A percentile compares a stretch with the other conserved stretches of the same genome.
Conservation (phyloP, 2,888 invertebrate species). For the Mimumesa dahlbomi region DNA sequence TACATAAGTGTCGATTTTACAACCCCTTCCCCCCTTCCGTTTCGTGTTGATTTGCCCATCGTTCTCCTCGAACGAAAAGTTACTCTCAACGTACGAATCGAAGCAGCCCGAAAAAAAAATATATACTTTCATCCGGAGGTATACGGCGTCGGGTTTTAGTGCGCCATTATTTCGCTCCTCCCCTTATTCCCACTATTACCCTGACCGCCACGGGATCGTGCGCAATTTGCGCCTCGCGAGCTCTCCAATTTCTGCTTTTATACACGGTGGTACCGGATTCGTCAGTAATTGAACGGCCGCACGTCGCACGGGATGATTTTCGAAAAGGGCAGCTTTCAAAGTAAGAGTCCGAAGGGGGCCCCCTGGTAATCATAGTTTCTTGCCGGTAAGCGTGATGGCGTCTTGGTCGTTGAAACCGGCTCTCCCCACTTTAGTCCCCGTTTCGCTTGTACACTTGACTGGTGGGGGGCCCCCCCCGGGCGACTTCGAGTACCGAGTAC, state of each 20-base stretch:
- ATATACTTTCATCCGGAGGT: no score
- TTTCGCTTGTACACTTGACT: conserved; percentile 30
- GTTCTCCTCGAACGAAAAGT: no score
- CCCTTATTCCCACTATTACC: conserved; percentile 49
- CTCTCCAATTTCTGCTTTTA: conserved; percentile 10
- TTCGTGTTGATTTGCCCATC: no score
- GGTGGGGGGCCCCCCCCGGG: conserved; percentile 50
- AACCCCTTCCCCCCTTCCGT: no score
- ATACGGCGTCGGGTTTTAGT: not conserved
- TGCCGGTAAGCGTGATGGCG: conserved; percentile 76
- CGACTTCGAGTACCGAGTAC: conserved; percentile 59
- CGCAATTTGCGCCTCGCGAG: conserved; percentile 8
- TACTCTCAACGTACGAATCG: no score
- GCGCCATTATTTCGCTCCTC: conserved; percentile 57
- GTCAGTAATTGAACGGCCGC: conserved; percentile 40
- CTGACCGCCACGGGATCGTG: conserved; percentile 6
- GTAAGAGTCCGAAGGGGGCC: conserved; percentile 48
- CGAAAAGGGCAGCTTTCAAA: conserved; percentile 51
- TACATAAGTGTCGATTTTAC: no score
- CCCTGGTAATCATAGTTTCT: conserved; percentile 76
- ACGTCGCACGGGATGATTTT: conserved; percentile 34
- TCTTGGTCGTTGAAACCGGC: conserved; percentile 76
- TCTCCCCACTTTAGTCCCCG: conserved; percentile 71
- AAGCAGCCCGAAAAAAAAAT: no score
- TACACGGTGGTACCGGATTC: conserved; percentile 5